These are phyloP conservation scores for Drosophila antonietae DNA, from an alignment of 2,888 invertebrate genomes.

Conservation along the genomic window DNA sequence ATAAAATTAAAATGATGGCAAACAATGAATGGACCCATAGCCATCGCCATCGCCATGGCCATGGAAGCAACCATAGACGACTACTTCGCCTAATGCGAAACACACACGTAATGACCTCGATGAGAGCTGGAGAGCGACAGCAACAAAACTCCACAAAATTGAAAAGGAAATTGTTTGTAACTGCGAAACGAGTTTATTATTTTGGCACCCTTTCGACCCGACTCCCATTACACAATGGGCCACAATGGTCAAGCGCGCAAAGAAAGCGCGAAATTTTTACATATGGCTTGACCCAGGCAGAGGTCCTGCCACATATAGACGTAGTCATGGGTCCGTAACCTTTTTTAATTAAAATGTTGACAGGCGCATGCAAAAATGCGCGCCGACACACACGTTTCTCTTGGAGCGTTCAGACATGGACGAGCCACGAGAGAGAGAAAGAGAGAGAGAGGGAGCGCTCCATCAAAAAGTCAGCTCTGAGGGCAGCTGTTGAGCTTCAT, in stretches of 20 bases:
- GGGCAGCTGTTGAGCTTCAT: constrained; percentile 41
- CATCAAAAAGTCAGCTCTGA: constrained; percentile 43
- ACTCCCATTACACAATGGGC: constrained; percentile 12
- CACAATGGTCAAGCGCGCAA: constrained; percentile 50
- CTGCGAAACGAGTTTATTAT: constrained; percentile 84
- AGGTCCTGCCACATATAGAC: constrained; percentile 14
- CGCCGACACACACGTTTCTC: constrained; percentile 32
- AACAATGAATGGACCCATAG: constrained; percentile 72
- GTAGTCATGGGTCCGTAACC: constrained; percentile 81
- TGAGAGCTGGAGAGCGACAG: constrained; percentile 11
- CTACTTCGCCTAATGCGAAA: constrained; percentile 75
- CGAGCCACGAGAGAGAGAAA: background rate
- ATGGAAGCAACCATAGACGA: constrained; percentile 45
- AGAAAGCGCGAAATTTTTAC: constrained; percentile 82
- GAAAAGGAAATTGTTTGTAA: constrained; percentile 84
- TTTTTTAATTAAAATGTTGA: constrained; percentile 85
- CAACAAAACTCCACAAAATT: constrained; percentile 70
- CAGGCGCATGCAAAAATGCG: constrained; percentile 83
- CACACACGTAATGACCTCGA: constrained; percentile 82
- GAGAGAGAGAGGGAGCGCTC: constrained; percentile 14
- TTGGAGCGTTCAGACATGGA: constrained; percentile 26
- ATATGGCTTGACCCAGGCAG: constrained; percentile 54
- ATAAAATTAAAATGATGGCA: constrained; percentile 85
- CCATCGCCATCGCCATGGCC: constrained; percentile 9
- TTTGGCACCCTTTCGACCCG: constrained; percentile 81